phyloP scores from a whole-genome alignment of 2,888 invertebrate genomes.

The Papilio protenor region DNA sequence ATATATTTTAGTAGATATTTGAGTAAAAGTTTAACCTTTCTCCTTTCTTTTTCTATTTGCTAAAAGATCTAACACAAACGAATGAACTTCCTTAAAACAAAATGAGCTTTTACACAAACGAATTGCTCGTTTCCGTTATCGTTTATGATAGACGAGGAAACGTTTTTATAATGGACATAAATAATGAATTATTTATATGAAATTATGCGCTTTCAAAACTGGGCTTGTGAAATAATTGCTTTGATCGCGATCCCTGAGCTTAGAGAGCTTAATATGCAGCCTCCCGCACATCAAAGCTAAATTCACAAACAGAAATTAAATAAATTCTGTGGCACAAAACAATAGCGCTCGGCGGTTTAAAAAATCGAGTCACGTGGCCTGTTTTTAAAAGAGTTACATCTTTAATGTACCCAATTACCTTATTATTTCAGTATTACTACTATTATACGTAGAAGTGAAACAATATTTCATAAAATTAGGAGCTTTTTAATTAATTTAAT shows the following conservation, averaged over 20 bases:
- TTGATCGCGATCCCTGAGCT: slow-evolving; percentile 68
- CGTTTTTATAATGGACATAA: neutral
- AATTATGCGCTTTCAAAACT: slow-evolving; percentile 48
- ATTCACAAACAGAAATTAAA: slow-evolving; percentile 69
- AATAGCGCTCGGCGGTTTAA: slow-evolving; percentile 43
- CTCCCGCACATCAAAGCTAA: slow-evolving; percentile 67
- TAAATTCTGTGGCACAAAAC: slow-evolving; percentile 50
- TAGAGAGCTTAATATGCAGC: slow-evolving; percentile 75
- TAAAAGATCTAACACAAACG: neutral
- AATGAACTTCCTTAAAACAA: neutral
- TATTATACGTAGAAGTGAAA: no score
- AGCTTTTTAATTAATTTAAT: no score
- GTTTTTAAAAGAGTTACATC: no score
- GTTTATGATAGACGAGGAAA: neutral
- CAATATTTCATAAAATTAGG: no score
- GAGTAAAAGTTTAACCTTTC: neutral
- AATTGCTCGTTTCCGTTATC: neutral
- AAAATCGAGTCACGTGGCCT: neutral
- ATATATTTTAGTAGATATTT: neutral
- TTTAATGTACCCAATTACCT: no score
- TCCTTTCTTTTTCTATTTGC: no score
- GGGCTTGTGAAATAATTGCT: slow-evolving; percentile 67
- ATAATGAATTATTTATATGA: slow-evolving; percentile 20
- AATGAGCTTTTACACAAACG: neutral
- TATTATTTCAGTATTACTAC: no score